Base-by-base conservation (phyloP, 2,888 invertebrate species). In the Drosophila melanocephala region DNA sequence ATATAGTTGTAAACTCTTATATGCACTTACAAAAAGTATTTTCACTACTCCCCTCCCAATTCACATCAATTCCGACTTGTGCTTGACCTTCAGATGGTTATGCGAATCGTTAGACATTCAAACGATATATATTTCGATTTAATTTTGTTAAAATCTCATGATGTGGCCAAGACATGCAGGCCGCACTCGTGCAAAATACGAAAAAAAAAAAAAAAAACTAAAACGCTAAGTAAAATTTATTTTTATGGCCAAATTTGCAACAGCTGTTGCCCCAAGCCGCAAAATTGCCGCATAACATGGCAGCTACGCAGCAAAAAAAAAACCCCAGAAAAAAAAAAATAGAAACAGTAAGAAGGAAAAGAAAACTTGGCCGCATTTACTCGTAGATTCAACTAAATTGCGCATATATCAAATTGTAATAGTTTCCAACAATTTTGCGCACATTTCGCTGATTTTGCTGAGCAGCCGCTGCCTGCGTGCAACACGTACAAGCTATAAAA, bases 371-470 rank as follows among this genome's bases (percentile, higher is more conserved):
- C 77, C 79, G 71, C 74, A 71, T 56, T 58, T 77, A 66, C 79
- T 81, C 84, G 73, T 83, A 81, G 74, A 85, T 85, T 86, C 84
- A 86, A 79, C 81, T 77, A 83, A 85, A 85, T 85, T 86, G 84
- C 87, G 75, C 81, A 83, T 85, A 85, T 86, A 85, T 85, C 84
- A 85, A 86, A 83, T 81, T 84, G 84, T 86, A 85, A 85, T 85
- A 85, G 84, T 85, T 84, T 85, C 61, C 68, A 83, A 86, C 75
- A 79, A 86, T 83, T 83, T 84, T 69, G 83, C 81, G 75, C 83
- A 82, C 83, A 85, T 85, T 84, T 84, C 78, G 82, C 82, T 74
- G 77, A 73, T 81, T 79, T 79, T 71, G 65, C 71, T 63, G 63
- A 75, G 76, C 74, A 50, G 72, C 63, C 62, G 62, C 58, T 63